phyloP scores from a whole-genome alignment of 2,113 vertebrate species.

The Chaetura pelagica region DNA sequence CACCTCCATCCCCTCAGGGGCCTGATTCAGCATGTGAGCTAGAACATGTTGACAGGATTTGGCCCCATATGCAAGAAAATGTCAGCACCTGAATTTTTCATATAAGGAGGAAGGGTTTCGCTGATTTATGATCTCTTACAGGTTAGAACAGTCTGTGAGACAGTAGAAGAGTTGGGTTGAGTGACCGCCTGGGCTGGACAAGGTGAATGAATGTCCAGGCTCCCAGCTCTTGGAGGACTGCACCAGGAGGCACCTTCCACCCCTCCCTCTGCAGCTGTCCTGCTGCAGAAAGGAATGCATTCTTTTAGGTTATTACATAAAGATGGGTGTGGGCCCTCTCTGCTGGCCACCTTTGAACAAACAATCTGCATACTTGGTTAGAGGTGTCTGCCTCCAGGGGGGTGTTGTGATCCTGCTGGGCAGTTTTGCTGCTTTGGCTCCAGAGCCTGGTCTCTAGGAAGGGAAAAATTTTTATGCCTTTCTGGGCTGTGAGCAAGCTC shows the following conservation, averaged over 20 bases:
- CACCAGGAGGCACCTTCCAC: background rate
- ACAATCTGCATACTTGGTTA: fast-evolving
- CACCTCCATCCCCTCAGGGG: slow-evolving; percentile 30
- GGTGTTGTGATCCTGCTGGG: background rate
- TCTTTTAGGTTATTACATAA: slow-evolving; percentile 46
- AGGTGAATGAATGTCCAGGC: background rate
- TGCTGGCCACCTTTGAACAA: background rate
- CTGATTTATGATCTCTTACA: background rate
- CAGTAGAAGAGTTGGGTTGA: background rate
- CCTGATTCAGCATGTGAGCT: slow-evolving; percentile 53
- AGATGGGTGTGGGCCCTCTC: slow-evolving; percentile 18
- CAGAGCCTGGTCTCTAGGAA: background rate
- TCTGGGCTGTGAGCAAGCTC: background rate
- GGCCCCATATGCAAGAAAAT: background rate
- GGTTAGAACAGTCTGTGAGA: background rate
- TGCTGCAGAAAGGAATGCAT: slow-evolving; percentile 39
- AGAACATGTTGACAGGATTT: slow-evolving; percentile 34
- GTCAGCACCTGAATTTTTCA: background rate
- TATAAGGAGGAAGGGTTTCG: background rate
- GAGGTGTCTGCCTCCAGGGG: background rate
- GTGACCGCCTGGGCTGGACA: background rate
- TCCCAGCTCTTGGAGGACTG: background rate
- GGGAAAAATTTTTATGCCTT: background rate
- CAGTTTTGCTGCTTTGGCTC: background rate
- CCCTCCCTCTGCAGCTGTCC: slow-evolving; percentile 2